These are phyloP conservation scores for Oxyteleia sp. DNA, from an alignment of 2,888 invertebrate genomes.

Conservation along the genomic window DNA sequence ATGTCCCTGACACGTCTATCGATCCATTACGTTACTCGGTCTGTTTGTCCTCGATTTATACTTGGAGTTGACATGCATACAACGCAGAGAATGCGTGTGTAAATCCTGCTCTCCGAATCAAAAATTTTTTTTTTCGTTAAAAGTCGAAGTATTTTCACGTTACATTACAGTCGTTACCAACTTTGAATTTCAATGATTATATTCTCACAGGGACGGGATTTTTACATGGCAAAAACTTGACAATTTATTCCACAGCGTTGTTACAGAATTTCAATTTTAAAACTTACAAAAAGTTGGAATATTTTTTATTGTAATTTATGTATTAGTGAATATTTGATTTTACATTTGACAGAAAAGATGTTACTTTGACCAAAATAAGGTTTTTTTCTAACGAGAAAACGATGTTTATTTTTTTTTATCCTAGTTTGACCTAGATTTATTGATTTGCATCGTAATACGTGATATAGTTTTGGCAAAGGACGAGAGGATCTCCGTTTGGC, in stretches of 20 bases:
- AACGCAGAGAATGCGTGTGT: slow-evolving; percentile 52
- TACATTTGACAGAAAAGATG: not conserved
- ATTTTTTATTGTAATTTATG: not conserved
- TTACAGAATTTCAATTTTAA: no score
- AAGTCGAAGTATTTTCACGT: not conserved
- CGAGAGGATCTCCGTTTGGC: slow-evolving; percentile 30
- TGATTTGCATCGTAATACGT: slow-evolving; percentile 39
- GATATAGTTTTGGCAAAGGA: slow-evolving; percentile 40
- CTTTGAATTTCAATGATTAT: no score
- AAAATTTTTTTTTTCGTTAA: slow-evolving; percentile 4
- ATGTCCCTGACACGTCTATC: slow-evolving; percentile 77
- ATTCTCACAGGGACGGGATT: no score
- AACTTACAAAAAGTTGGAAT: no score
- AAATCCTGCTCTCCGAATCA: slow-evolving; percentile 23
- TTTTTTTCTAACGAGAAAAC: slow-evolving; percentile 32
- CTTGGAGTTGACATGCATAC: slow-evolving; percentile 64
- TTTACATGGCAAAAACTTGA: no score
- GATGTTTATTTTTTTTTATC: slow-evolving; percentile 30
- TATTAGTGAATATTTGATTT: not conserved
- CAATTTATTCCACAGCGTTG: no score
- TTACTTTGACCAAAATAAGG: not conserved
- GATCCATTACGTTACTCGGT: slow-evolving; percentile 69
- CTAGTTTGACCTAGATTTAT: slow-evolving; percentile 46
- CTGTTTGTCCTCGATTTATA: slow-evolving; percentile 69
- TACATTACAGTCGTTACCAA: no score